phyloP scores from a whole-genome alignment of 2,888 invertebrate species.

The Caenorhabditis plicata region DNA sequence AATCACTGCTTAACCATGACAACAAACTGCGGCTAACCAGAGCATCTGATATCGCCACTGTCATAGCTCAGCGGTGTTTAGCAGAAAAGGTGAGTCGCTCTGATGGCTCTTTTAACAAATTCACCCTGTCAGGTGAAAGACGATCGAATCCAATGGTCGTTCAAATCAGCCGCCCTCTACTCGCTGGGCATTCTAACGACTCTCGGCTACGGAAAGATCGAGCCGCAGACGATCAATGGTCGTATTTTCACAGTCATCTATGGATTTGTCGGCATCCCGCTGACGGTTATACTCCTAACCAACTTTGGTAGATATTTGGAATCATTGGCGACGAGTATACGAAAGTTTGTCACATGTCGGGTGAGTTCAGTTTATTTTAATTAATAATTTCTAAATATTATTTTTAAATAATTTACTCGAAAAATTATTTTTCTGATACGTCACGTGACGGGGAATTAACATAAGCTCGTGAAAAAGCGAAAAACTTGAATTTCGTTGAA shows the following conservation, averaged over 20 bases:
- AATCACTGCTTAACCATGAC: constrained; percentile 25
- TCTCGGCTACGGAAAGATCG: constrained; percentile 62
- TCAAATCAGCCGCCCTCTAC: constrained; percentile 59
- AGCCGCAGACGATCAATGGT: constrained; percentile 57
- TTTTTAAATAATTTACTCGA: no score
- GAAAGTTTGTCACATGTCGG: constrained; percentile 11
- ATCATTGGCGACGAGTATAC: constrained; percentile 40
- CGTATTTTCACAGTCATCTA: constrained; percentile 62
- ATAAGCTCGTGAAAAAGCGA: no score
- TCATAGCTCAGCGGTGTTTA: constrained; percentile 36
- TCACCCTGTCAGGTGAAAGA: constrained; percentile 21
- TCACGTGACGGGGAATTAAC: no score
- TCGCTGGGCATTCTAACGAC: constrained; percentile 64
- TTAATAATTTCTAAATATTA: no score
- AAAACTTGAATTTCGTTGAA: no score
- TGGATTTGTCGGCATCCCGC: constrained; percentile 61
- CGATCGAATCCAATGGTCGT: constrained; percentile 56
- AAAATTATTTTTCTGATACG: no score
- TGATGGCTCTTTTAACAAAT: background rate
- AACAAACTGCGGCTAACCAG: constrained; percentile 20
- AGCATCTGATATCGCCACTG: constrained; percentile 36
- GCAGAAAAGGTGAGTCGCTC: constrained; percentile 16
- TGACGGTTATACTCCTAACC: constrained; percentile 62
- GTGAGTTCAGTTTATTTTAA: no score
- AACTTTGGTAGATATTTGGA: constrained; percentile 62